These are phyloP conservation scores for Labeo rohita DNA, from an alignment of 2,113 vertebrate species.

Conservation along the genomic window DNA sequence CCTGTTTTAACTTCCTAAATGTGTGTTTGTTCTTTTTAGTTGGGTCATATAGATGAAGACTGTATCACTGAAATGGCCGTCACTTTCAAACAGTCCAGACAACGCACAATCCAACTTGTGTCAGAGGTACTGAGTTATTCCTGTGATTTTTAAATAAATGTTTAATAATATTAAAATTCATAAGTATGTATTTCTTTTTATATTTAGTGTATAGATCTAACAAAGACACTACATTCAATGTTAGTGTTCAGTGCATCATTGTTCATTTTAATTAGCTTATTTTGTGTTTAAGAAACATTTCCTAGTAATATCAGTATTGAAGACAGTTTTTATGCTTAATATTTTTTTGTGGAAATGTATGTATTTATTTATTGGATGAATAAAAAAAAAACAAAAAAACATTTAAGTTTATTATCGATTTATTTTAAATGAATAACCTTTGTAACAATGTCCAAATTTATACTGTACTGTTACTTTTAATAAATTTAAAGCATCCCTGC, in stretches of 20 bases:
- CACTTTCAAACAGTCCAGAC: constrained; percentile 80
- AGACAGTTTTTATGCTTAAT: no score
- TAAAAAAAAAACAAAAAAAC: no score
- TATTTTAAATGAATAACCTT: no score
- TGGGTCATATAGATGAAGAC: constrained; percentile 88
- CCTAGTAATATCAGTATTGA: no score
- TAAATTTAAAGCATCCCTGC: no score
- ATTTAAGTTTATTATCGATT: no score
- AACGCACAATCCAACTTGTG: constrained; percentile 78
- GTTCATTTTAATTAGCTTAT: not conserved
- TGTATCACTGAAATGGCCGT: constrained; percentile 90
- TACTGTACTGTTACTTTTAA: no score
- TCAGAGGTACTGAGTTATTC: constrained; percentile 75
- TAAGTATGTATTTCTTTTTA: not conserved
- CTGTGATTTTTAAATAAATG: not conserved
- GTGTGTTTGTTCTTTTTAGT: constrained; percentile 67
- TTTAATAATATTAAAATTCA: not conserved
- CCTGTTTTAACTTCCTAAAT: not conserved
- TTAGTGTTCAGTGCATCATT: not conserved
- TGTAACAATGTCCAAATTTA: no score
- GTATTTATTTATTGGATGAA: no score
- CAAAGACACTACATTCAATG: not conserved
- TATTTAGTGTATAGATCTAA: not conserved
- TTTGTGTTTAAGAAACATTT: not conserved
- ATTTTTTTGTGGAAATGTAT: no score